Base-by-base conservation (phyloP, 1,140 invertebrate species). In the Melanaphis sacchari region DNA sequence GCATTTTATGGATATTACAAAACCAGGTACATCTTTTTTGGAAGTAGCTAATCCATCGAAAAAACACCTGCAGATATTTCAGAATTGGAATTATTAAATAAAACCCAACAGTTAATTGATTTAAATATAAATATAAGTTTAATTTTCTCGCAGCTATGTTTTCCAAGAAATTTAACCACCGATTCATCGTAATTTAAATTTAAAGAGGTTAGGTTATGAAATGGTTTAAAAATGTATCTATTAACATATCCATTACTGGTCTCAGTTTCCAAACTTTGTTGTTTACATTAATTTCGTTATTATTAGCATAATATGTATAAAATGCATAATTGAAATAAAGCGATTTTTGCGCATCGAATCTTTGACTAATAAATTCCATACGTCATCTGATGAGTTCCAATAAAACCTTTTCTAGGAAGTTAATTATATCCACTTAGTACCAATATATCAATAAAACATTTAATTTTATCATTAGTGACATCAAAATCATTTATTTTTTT, bases 131-230 rank as follows among this genome's bases (percentile, higher is more conserved):
- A n/a, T n/a, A n/a, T n/a, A n/a, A n/a, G n/a, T n/a, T n/a, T n/a
- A n/a, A n/a, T n/a, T n/a, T n/a, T n/a, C 94, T 96, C 96, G 24
- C 36, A 49, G 5, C 46, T 36, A 94, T 96, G 95, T 94, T 94
- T 94, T 88, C 95, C 96, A 95, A 95, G 96, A 94, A 96, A 96
- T 91, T 95, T 95, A 49, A 96, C 95, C 95, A 96, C 96, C 93
- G 95, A 94, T 94, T 96, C 96, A 95, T 96, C 95, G 93, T 96
- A 95, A 89, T 36, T 36, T 36, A 49, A 22, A 22, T 94, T 46
- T 94, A 94, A 95, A 94, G 93, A n/a, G n/a, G n/a, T n/a, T n/a
- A 94, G 94, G 94, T 94, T 94, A 94, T 95, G 94, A 94, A 95
- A 94, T 93, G 95, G 94, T 95, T 94, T 93, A 95, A 94, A 94